phyloP scores from a whole-genome alignment of 1,140 invertebrate species.

The Cotesia vestalis region DNA sequence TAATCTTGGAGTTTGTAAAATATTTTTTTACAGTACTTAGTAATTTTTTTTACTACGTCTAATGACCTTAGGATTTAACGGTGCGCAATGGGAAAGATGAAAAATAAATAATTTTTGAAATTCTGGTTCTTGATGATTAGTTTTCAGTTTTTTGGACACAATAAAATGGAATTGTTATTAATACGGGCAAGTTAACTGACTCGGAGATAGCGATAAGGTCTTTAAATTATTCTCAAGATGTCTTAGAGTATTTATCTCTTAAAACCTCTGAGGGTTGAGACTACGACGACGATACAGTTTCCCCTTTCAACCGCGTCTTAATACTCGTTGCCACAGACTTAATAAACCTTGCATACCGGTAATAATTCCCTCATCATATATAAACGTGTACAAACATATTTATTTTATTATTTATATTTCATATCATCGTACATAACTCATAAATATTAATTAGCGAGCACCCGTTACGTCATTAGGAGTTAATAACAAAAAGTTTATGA shows the following conservation, averaged over 20 bases:
- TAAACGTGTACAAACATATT: no score
- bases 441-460: no score
- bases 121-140: no score
- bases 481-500: not conserved
- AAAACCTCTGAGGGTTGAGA: slow-evolving; percentile 27
- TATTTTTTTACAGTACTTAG: slow-evolving; percentile 4
- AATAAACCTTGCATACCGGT: slow-evolving; percentile 50
- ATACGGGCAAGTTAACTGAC: no score
- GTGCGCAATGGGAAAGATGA: no score
- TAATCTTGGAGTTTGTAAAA: slow-evolving; percentile 49
- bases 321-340: slow-evolving; percentile 49
- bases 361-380: slow-evolving; percentile 32
- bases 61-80: not conserved
- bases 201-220: not conserved
- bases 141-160: no score
- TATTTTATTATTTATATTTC: not conserved
- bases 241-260: slow-evolving; percentile 51
- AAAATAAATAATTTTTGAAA: no score
- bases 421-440: not conserved
- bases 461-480: not conserved
- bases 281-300: slow-evolving; percentile 33
- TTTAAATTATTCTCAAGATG: slow-evolving; percentile 50
- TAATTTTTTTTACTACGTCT: slow-evolving; percentile 22
- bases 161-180: no score
- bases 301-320: slow-evolving; percentile 46